Conservation (phyloP, 1,140 invertebrate species). For the Neuroterus valhalla region DNA sequence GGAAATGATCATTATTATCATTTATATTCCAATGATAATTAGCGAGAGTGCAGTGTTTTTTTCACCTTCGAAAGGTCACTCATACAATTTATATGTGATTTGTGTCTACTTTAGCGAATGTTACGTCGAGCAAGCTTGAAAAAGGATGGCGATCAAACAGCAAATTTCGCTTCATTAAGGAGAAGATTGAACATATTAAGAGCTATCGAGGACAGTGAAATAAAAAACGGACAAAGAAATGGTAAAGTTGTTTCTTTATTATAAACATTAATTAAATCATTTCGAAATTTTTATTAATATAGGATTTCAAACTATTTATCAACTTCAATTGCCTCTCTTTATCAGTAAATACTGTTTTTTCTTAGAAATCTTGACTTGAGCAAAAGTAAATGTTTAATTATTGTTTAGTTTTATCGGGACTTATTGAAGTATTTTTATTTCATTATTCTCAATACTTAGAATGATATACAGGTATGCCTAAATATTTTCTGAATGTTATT, state of each 20-base stretch:
- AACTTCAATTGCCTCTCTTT: too few relatives aligned
- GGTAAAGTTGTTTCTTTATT: neutral
- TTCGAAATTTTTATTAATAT: neutral
- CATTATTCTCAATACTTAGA: too few relatives aligned
- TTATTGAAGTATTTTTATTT: too few relatives aligned
- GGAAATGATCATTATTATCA: too few relatives aligned
- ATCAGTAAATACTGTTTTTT: too few relatives aligned
- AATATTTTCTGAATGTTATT: too few relatives aligned
- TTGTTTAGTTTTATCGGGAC: too few relatives aligned
- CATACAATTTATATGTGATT: neutral
- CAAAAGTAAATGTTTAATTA: too few relatives aligned
- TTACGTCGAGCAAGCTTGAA: constrained; percentile 29
- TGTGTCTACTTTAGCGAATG: constrained; percentile 36
- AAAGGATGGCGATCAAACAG: neutral
- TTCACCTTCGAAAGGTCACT: constrained; percentile 17
- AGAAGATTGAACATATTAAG: constrained; percentile 35
- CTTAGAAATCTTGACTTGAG: too few relatives aligned
- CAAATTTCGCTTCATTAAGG: constrained; percentile 8
- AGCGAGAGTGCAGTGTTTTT: too few relatives aligned
- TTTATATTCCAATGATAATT: too few relatives aligned
- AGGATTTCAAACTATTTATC: neutral
- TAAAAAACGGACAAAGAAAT: neutral
- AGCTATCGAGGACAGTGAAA: constrained; percentile 24
- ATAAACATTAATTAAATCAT: neutral
- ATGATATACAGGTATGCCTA: too few relatives aligned